Conservation (phyloP, 2,113 vertebrate genomes). For the Hippolais icterina region DNA sequence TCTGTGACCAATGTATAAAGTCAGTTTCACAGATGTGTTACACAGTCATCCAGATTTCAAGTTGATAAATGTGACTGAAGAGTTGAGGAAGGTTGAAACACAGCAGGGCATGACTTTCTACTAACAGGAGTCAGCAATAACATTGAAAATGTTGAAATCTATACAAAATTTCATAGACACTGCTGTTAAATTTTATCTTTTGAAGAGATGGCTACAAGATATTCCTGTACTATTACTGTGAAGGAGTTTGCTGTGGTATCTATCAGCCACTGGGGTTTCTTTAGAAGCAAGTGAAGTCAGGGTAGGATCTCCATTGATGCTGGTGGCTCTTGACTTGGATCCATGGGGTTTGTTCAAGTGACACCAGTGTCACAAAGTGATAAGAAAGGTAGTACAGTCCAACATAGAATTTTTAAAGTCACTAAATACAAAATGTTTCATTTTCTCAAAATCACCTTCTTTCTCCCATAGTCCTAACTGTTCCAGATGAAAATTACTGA, state of each 20-base stretch:
- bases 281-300: not conserved
- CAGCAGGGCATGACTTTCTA: not conserved
- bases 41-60: not conserved
- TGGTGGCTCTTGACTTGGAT: not conserved
- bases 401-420: not conserved
- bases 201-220: not conserved
- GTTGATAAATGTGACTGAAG: not conserved
- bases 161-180: not conserved
- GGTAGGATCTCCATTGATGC: not conserved
- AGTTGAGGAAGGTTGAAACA: not conserved
- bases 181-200: not conserved
- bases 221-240: not conserved
- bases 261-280: not conserved
- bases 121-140: not conserved
- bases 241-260: not conserved
- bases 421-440: not conserved
- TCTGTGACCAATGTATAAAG: not conserved
- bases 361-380: not conserved
- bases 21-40: not conserved
- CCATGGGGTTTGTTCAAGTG: not conserved
- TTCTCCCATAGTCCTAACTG: not conserved
- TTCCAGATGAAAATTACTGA: not conserved
- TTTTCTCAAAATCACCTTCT: not conserved
- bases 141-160: not conserved
- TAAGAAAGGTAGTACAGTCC: not conserved